Base-by-base conservation (phyloP, 2,888 invertebrate genomes). In the Meiosimyza platycephala region DNA sequence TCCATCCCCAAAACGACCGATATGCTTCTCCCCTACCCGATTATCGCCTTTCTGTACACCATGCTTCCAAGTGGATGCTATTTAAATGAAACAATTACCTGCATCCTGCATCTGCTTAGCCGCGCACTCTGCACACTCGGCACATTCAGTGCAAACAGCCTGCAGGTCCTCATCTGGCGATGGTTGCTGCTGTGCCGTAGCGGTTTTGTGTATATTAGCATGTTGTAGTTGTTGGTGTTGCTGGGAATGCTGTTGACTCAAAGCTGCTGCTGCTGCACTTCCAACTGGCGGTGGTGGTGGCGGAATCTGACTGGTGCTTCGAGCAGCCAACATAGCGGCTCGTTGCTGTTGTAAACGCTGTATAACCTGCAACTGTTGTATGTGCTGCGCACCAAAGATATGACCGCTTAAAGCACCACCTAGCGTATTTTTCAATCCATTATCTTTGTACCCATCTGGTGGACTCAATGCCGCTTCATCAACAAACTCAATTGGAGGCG, bases 391-490 rank as follows among this genome's bases (percentile, higher is more conserved):
- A 64, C 92, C 90, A 85, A 91, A 91, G 77, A 91, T 91, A 76
- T 91, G 91, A 78, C 90, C 90, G 76, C 90, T 90, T 59, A 91
- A 88, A 79, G 90, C 90, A 50, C 87, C 87, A 7, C 90, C 90
- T 1, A 91, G 88, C 72, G 90, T 90, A 70, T 89, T 89, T 80
- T 91, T 90, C 79, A 91, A 89, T 78, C 94, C 93, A 89, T 93
- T 90, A 84, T 96, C 96, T 87, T 96, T 96, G 88, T 96, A 96
- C 12, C 95, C 96, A 85, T 96, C 96, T 13, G 96, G 96, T 33
- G 96, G 96, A 85, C 95, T 95, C 74, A 96, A 90, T 6, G 96
- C 95, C 57, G 95, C 94, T 76, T 93, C 92, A 85, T 94, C 94
- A 74, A 92, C 92, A 84, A 91, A 92, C 86, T 94, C 94, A 82